phyloP scores from a whole-genome alignment of 1,140 invertebrate species.

The roundworm (Caenorhabditis elegans) region DNA sequence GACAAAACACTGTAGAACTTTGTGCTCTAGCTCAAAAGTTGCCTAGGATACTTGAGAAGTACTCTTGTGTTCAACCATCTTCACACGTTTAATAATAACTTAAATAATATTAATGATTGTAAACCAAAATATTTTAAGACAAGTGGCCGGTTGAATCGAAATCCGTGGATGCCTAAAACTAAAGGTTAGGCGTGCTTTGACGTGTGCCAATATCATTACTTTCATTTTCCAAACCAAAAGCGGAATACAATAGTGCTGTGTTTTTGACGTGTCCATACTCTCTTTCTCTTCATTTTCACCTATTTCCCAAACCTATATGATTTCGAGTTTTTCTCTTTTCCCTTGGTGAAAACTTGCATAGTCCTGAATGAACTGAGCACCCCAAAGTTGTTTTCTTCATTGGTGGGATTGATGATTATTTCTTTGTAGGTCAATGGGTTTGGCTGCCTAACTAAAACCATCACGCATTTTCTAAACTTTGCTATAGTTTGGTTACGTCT shows the following conservation, averaged over 20 bases:
- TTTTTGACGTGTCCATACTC: slow-evolving; percentile 31
- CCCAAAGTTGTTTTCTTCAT: neutral
- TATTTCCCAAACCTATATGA: slow-evolving; percentile 23
- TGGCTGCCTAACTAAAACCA: slow-evolving; percentile 17
- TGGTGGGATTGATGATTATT: neutral
- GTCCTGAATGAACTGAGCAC: slow-evolving; percentile 24
- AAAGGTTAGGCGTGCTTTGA: slow-evolving; percentile 31
- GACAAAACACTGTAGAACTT: neutral
- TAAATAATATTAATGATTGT: no score
- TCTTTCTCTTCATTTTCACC: slow-evolving; percentile 26
- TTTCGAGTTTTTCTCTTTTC: slow-evolving; percentile 13
- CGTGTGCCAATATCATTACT: slow-evolving; percentile 26
- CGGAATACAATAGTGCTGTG: slow-evolving; percentile 21
- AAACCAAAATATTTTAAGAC: slow-evolving; percentile 1
- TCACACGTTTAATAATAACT: slow-evolving; percentile 26
- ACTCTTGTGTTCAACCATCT: neutral
- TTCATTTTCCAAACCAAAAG: slow-evolving; percentile 20
- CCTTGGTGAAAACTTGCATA: slow-evolving; percentile 20
- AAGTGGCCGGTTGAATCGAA: slow-evolving; percentile 29
- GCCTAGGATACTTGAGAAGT: neutral
- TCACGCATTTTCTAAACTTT: slow-evolving; percentile 11
- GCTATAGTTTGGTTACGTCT: slow-evolving; percentile 10
- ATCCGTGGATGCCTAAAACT: slow-evolving; percentile 11
- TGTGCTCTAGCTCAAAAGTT: neutral
- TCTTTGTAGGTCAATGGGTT: slow-evolving; percentile 14